Conservation (phyloP, 1,140 invertebrate genomes). For the Agraylea sexmaculata region DNA sequence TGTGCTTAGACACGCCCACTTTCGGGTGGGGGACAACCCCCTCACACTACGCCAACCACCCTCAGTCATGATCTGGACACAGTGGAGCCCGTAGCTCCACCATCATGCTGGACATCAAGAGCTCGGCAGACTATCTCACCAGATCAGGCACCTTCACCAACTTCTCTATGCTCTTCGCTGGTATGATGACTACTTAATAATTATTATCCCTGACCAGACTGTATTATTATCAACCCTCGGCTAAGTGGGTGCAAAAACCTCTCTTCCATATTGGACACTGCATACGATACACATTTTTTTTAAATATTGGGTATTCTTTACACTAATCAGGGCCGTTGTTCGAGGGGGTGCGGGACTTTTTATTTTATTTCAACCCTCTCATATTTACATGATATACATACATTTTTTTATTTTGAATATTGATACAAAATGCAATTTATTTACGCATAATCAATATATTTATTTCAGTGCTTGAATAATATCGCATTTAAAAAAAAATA, state of each 20-base stretch:
- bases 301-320: neutral
- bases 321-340: too few species aligned
- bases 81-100: conserved; percentile 12
- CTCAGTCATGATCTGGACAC: neutral
- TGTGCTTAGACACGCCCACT: conserved; percentile 6
- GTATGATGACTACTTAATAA: conserved; percentile 37
- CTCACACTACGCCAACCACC: conserved; percentile 8
- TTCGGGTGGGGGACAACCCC: neutral
- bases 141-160: conserved; percentile 58
- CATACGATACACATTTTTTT: neutral
- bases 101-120: conserved; percentile 56
- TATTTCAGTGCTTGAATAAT: too few species aligned
- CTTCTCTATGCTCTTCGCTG: conserved; percentile 61
- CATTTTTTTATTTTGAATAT: too few species aligned
- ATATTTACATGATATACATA: too few species aligned
- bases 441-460: too few species aligned
- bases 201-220: neutral
- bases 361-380: too few species aligned
- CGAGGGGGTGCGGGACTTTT: too few species aligned
- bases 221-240: neutral
- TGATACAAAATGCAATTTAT: too few species aligned
- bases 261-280: neutral
- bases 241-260: neutral
- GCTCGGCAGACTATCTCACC: conserved; percentile 56
- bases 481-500: too few species aligned